Percentiles rank a stretch among this genome's conserved stretches.
Conservation (phyloP, 2,797 vertebrate species). For the Limnodromus scolopaceus region DNA sequence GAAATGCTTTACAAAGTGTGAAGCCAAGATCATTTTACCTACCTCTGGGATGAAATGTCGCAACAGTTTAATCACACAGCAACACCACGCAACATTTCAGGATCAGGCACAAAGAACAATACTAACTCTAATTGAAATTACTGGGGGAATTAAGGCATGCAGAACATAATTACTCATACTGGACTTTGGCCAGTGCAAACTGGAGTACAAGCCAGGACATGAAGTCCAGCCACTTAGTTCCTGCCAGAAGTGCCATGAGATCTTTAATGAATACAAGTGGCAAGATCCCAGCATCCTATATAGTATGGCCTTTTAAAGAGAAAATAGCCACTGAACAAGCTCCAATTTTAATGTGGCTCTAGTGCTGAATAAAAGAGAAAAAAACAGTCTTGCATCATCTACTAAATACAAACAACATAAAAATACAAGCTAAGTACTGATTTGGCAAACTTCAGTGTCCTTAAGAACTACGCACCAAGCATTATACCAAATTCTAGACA, state of each 20-base stretch:
- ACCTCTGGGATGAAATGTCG: conserved; percentile 18
- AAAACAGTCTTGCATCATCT: background rate
- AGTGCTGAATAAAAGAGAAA: background rate
- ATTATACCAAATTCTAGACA: background rate
- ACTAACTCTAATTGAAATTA: conserved; percentile 51
- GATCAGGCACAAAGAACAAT: conserved; percentile 33
- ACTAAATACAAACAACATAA: background rate
- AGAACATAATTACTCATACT: conserved; percentile 43
- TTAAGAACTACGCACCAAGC: background rate
- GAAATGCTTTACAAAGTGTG: background rate
- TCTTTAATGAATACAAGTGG: conserved; percentile 4
- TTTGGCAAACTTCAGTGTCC: background rate
- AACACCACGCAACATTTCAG: background rate
- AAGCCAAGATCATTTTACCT: conserved; percentile 33
- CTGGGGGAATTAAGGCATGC: conserved; percentile 50
- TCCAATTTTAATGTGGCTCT: background rate
- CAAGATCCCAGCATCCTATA: background rate
- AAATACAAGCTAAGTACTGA: background rate
- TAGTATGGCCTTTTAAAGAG: background rate
- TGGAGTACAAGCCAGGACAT: conserved; percentile 36
- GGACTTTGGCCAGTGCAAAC: conserved; percentile 57
- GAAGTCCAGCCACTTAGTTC: conserved; percentile 41
- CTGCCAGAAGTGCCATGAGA: conserved; percentile 54
- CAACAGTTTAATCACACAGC: conserved; percentile 28
- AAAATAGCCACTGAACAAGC: background rate